Conservation (phyloP, 2,797 vertebrate genomes). For the Brachymystax lenok region DNA sequence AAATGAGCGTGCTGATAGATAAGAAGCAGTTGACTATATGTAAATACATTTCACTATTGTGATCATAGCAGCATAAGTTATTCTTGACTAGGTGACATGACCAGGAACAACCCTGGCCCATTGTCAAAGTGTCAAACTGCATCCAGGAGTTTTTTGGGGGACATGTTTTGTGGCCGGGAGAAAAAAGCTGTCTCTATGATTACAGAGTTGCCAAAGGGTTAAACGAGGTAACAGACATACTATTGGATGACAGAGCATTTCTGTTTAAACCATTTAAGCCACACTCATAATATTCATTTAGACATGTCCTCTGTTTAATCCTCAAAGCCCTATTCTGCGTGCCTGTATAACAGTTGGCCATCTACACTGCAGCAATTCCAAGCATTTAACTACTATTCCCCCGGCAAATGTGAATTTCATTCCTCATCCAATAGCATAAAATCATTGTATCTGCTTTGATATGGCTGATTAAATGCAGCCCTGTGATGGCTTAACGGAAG, state of each 20-base stretch:
- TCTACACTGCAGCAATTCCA: constrained; percentile 4
- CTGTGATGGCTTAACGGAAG: constrained; percentile 21
- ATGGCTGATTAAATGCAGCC: constrained; percentile 20
- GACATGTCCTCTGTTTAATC: not conserved
- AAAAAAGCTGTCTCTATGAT: not conserved
- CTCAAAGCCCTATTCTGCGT: constrained; percentile 1
- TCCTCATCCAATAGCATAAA: constrained; percentile 32
- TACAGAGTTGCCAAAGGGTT: not conserved
- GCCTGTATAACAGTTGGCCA: constrained; percentile 21
- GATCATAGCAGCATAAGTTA: not conserved
- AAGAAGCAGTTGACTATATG: not conserved
- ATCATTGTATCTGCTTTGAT: constrained; percentile 44
- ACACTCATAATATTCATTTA: not conserved
- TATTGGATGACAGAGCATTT: not conserved
- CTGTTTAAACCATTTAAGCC: not conserved
- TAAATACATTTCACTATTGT: not conserved
- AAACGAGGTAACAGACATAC: not conserved
- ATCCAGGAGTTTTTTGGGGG: not conserved
- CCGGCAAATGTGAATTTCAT: constrained; percentile 28
- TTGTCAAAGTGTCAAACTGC: too few relatives aligned
- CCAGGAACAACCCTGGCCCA: too few relatives aligned
- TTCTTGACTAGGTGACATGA: too few relatives aligned
- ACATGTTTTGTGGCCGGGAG: not conserved
- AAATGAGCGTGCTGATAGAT: not conserved
- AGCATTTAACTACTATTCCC: constrained; percentile 23